These are phyloP conservation scores for Caenorhabditis virilis DNA, from an alignment of 2,888 invertebrate species.

Conservation along the genomic window DNA sequence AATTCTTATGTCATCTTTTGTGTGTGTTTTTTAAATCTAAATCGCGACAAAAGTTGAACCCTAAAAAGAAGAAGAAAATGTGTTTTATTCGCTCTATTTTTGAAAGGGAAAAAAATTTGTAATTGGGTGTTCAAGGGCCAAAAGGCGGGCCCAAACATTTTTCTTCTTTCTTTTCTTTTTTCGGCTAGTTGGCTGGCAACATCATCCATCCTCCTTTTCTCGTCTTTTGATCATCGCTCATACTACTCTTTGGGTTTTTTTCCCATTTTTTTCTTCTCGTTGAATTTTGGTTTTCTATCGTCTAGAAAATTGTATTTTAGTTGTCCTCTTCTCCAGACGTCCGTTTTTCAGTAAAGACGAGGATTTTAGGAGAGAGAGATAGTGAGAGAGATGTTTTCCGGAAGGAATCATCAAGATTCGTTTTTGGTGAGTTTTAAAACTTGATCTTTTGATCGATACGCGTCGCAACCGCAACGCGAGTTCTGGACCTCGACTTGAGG, in stretches of 20 bases:
- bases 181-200: conserved; percentile 1
- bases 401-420: conserved; percentile 30
- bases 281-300: conserved; percentile 2
- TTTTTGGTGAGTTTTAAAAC: conserved; percentile 32
- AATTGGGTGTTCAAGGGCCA: conserved; percentile 5
- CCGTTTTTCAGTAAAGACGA: no score
- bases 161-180: not conserved
- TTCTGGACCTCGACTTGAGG: no score
- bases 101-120: no score
- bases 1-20: not conserved
- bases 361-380: no score
- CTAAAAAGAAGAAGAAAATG: no score
- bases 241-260: not conserved
- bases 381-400: conserved; percentile 12
- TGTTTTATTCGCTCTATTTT: no score
- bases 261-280: conserved; percentile 5
- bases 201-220: no score
- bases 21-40: conserved; percentile 2
- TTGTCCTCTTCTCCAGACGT: not conserved
- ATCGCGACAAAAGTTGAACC: no score
- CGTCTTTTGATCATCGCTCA: conserved; percentile 3
- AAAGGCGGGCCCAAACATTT: conserved; percentile 4
- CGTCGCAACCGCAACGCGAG: no score
- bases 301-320: conserved; percentile 13
- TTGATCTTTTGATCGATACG: no score